A percentile compares a stretch with the other conserved stretches of the same genome.
Evolutionary conservation across 2,113 vertebrate genomes (phyloP).

Genomic region (Gallinago paraguaiae): DNA sequence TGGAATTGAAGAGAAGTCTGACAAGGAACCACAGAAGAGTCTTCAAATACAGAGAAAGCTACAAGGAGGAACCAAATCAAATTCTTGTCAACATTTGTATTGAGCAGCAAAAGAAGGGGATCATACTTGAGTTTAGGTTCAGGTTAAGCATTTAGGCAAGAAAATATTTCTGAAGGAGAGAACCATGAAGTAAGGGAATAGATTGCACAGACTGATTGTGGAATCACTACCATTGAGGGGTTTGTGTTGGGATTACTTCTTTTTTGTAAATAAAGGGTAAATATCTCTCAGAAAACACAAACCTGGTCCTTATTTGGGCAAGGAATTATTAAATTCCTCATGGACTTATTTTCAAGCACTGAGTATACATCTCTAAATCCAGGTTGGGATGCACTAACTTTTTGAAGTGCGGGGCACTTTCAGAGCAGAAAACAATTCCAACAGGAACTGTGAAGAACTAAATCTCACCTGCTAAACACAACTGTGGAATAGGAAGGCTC

Average conservation of each 20-base stretch:
- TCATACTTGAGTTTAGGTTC: not conserved
- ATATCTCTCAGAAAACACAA: not conserved
- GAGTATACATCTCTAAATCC: not conserved
- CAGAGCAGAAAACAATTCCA: not conserved
- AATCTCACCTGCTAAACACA: not conserved
- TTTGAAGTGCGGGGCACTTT: not conserved
- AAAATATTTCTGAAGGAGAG: not conserved
- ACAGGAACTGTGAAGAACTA: not conserved
- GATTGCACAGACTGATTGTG: not conserved
- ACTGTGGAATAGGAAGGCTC: not conserved
- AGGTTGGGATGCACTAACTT: not conserved
- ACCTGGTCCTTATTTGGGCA: not conserved
- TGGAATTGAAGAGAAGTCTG: not conserved
- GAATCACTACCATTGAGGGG: not conserved
- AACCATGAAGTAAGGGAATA: not conserved
- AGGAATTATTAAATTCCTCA: not conserved
- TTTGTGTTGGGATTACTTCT: not conserved
- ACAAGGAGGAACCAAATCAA: not conserved
- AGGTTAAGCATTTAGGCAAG: not conserved
- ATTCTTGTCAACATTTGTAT: not conserved
- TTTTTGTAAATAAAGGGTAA: not conserved
- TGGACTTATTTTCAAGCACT: not conserved
- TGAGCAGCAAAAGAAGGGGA: not conserved
- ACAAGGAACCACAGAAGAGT: not conserved
- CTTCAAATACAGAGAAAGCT: not conserved